A percentile compares a stretch with the other conserved stretches of the same genome.
Evolutionary conservation across 2,113 vertebrate species (phyloP).

Genomic region (Lethenteron reissneri): DNA sequence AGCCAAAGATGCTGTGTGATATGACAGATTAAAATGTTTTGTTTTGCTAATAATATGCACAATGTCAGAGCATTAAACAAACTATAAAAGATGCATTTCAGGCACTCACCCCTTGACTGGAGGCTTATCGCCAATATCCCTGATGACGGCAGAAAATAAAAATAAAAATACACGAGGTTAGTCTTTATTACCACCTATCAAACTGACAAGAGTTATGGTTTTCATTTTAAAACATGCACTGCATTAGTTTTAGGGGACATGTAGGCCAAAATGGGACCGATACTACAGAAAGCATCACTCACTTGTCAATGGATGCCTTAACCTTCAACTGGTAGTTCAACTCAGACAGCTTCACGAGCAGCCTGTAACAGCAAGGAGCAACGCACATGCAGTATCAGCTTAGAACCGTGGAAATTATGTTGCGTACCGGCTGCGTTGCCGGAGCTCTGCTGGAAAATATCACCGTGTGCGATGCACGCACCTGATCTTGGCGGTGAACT

Average conservation of each 20-base stretch:
- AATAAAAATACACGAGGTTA: constrained; percentile 7
- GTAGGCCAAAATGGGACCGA: neutral
- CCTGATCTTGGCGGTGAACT: constrained; percentile 84
- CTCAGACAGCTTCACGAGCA: constrained; percentile 76
- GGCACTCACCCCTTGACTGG: constrained; percentile 50
- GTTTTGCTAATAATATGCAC: neutral
- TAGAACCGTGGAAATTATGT: too few relatives aligned
- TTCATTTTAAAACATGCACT: too few relatives aligned
- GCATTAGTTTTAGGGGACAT: neutral
- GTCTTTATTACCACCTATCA: accelerated
- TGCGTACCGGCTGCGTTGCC: too few relatives aligned
- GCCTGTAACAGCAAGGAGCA: constrained; percentile 21
- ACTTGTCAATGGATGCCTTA: constrained; percentile 76
- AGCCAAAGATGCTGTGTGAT: too few relatives aligned
- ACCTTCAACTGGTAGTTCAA: constrained; percentile 87
- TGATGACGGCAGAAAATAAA: constrained; percentile 15
- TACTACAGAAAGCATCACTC: neutral
- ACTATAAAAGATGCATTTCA: neutral
- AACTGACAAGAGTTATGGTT: neutral
- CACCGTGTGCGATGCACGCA: constrained; percentile 17
- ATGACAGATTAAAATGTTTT: constrained; percentile 1
- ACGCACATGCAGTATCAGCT: too few relatives aligned
- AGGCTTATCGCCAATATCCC: constrained; percentile 63
- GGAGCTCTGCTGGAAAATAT: too few relatives aligned
- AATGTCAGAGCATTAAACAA: neutral